A percentile compares a stretch with the other conserved stretches of the same genome.
Evolutionary conservation across 2,797 vertebrate species (phyloP).

Genomic region (Gallirallus australis): DNA sequence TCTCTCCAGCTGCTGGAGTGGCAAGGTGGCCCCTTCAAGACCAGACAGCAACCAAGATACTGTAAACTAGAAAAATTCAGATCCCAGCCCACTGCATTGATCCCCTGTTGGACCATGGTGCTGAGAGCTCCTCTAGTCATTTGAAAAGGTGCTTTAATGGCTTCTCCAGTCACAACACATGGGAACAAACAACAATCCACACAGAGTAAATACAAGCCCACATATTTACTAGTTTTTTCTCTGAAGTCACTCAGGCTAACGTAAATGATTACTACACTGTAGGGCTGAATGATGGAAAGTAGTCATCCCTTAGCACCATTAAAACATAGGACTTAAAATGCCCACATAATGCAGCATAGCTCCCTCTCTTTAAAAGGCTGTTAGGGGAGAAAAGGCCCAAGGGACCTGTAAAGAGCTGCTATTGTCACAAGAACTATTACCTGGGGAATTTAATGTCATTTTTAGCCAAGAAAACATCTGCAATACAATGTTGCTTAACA

Average conservation of each 20-base stretch:
- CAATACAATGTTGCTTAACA: conserved; percentile 9
- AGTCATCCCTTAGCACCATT: neutral
- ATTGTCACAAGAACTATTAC: neutral
- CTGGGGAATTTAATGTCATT: neutral
- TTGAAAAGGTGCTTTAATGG: neutral
- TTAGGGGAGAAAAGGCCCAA: neutral
- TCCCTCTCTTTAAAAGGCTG: neutral
- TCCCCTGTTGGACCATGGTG: fast-evolving
- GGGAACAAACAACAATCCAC: neutral
- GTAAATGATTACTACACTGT: neutral
- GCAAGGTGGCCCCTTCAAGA: neutral
- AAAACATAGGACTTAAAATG: neutral
- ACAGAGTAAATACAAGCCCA: neutral
- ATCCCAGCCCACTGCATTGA: neutral
- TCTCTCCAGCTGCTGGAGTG: neutral
- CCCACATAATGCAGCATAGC: neutral
- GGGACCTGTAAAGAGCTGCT: neutral
- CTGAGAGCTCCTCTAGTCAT: neutral
- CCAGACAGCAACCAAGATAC: neutral
- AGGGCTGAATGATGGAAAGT: neutral
- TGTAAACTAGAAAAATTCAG: fast-evolving
- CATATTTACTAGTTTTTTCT: neutral
- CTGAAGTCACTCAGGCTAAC: neutral
- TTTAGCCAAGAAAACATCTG: conserved; percentile 23
- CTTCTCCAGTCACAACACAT: neutral